Evolutionary conservation across 23 tunicate species (phyloP).

Genomic region (Ascidia mentula): DNA sequence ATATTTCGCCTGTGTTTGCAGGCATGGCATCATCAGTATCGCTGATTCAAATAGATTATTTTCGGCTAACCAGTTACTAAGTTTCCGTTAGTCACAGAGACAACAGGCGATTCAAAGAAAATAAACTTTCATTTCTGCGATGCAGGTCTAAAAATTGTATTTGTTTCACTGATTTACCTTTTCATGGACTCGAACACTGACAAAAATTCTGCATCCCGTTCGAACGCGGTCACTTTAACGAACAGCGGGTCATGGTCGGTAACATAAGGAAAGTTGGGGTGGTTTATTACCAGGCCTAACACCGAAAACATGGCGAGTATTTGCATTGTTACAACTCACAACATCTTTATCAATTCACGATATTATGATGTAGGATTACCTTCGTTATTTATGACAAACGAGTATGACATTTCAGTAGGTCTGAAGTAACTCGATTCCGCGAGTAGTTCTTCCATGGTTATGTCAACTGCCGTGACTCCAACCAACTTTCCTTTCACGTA

Average conservation of each 20-base stretch:
- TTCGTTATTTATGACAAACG: constrained; percentile 38
- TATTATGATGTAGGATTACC: constrained; percentile 6
- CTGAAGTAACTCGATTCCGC: constrained; percentile 12
- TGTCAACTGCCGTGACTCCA: constrained; percentile 25
- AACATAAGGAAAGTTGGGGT: constrained; percentile 41
- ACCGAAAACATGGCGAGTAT: not conserved
- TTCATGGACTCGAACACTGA: constrained; percentile 45
- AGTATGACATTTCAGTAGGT: constrained; percentile 56
- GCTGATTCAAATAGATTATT: too few relatives aligned
- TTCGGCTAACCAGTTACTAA: too few relatives aligned
- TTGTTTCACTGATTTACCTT: constrained; percentile 43
- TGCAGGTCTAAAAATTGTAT: too few relatives aligned
- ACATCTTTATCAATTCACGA: not conserved
- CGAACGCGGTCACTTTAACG: constrained; percentile 28
- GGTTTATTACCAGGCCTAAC: constrained; percentile 47
- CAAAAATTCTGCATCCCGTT: constrained; percentile 25
- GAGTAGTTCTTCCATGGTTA: constrained; percentile 34
- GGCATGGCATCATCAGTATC: too few relatives aligned
- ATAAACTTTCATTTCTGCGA: too few relatives aligned
- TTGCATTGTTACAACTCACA: not conserved
- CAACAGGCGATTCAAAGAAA: too few relatives aligned
- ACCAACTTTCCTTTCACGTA: constrained; percentile 11
- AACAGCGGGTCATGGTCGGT: constrained; percentile 17
- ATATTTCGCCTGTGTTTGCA: too few relatives aligned
- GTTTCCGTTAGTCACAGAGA: too few relatives aligned